phyloP scores from a whole-genome alignment of 2,113 vertebrate species.

The Todiramphus chloris region DNA sequence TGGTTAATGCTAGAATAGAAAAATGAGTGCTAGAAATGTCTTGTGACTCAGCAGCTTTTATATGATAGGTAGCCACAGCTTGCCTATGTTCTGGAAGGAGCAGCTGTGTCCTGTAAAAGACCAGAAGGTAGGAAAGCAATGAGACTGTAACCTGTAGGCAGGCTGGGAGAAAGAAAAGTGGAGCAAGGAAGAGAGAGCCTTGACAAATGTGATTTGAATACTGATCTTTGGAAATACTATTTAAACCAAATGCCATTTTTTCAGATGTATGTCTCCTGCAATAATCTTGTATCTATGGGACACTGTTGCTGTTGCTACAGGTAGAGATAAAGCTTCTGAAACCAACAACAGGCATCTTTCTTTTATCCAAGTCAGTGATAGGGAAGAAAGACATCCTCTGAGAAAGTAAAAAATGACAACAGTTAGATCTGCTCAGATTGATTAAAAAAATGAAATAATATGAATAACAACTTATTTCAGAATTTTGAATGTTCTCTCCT shows the following conservation, averaged over 20 bases:
- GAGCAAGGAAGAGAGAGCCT: not conserved
- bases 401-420: not conserved
- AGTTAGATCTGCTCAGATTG: not conserved
- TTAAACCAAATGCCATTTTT: not conserved
- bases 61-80: rapidly evolving
- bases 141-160: not conserved
- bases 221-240: not conserved
- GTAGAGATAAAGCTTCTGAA: not conserved
- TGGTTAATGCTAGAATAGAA: not conserved
- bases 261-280: not conserved
- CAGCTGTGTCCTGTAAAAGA: not conserved
- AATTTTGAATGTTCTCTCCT: not conserved
- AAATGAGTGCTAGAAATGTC: not conserved
- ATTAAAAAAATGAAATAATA: not conserved
- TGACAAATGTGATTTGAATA: not conserved
- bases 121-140: not conserved
- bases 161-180: not conserved
- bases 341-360: not conserved
- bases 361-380: not conserved
- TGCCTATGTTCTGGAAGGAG: not conserved
- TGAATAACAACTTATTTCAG: not conserved
- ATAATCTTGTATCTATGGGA: not conserved
- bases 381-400: not conserved
- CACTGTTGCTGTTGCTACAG: not conserved
- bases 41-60: not conserved